Evolutionary conservation across 2,888 invertebrate genomes (phyloP).

Genomic region (Pyrochroa serraticornis): DNA sequence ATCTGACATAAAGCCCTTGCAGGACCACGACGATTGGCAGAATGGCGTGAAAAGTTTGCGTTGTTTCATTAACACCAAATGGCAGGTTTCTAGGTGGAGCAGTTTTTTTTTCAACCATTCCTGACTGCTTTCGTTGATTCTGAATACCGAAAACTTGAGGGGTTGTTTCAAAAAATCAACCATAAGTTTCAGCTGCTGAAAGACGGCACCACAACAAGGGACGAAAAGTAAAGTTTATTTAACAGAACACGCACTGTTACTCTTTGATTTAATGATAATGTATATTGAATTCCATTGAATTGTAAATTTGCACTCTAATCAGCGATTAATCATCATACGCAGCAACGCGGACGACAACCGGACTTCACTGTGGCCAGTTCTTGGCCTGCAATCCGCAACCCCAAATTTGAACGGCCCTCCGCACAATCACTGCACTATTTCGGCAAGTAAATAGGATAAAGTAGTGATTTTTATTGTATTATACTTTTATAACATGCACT

Average conservation of each 20-base stretch:
- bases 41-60: constrained; percentile 34
- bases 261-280: constrained; percentile 28
- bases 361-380: neutral
- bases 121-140: constrained; percentile 30
- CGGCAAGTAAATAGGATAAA: neutral
- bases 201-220: too few species aligned
- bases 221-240: constrained; percentile 22
- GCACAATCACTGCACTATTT: neutral
- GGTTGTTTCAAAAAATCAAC: constrained; percentile 2
- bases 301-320: constrained; percentile 6
- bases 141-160: constrained; percentile 6
- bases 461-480: neutral
- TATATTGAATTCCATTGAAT: constrained; percentile 40
- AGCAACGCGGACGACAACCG: neutral
- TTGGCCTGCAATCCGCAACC: neutral
- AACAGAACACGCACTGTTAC: constrained; percentile 4
- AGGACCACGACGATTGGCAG: constrained; percentile 40
- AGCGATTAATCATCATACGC: constrained; percentile 40
- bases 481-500: neutral
- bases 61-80: constrained; percentile 44
- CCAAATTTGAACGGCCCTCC: neutral
- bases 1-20: constrained; percentile 53
- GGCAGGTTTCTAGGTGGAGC: constrained; percentile 28
- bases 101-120: constrained; percentile 45
- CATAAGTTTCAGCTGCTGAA: neutral